Base-by-base conservation (phyloP, 2,888 invertebrate genomes). In the Apamea crenata region DNA sequence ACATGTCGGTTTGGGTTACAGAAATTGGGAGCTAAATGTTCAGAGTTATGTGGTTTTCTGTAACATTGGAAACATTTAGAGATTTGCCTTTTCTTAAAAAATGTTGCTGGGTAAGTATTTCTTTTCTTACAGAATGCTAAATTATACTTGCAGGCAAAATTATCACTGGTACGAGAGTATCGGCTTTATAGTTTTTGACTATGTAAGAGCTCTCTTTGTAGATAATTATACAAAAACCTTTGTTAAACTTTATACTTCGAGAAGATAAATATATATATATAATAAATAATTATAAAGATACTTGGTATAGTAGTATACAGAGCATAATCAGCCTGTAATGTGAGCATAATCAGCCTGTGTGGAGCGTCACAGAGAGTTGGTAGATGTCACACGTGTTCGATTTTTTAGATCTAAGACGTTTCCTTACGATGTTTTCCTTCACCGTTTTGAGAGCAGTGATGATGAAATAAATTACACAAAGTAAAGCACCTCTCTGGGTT, bases 1-100 rank as follows among this genome's bases (percentile, higher is more conserved):
- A 69, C 53, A 84, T 78, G 59, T 53, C 50, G 21, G 21, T 47
- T 10, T 3, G 8, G 29, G 53, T 40, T 70, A 71, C 44, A 36
- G 7, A 32, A 32, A 44, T 32, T 50, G 8, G 21, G 29, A 1
- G 21, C 25, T 56, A 36, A 18, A 53, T 36, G 10, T 36, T 18
- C 32, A 53, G 25, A 70, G 50, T 6, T 53, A 50, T 32, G 10
- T 70, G 18, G 25, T 18, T 32, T 50, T 8, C 47, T 32, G 21
- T 1, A 16, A 32, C 16, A 32, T 70, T 50, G 32, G 25, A 70
- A 53, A 53, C 5, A 16, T 53, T 50, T 7, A 50, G 16, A 32
- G 32, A 32, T 10, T 32, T 8, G 25, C 16, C 25, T 32, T 70
- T 50, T 70, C 5, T 25, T 16, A 25, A 8, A 21, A 25, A 21